Base-by-base conservation (phyloP, 2,113 vertebrate genomes). In the Sceloporus undulatus region DNA sequence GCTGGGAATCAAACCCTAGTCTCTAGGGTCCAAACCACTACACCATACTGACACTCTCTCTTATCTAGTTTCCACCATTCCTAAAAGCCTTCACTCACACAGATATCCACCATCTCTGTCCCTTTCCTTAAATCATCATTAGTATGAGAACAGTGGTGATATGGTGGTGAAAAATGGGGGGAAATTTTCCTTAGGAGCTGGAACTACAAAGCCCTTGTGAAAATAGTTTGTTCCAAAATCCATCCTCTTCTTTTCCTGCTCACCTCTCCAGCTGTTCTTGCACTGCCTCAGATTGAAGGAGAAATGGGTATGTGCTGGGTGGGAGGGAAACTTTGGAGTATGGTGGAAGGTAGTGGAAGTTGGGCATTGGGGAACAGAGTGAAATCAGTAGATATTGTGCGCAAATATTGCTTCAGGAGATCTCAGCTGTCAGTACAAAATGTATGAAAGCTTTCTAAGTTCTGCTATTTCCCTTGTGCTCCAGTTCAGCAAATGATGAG, bases 361-460 rank as follows among this genome's bases (percentile, higher is more conserved):
- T 9, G 40, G 29, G 40, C 8, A 7, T 68, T 14, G 38, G 27
- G 25, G 48, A 66, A 10, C 38, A 48, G 40, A 38, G 40, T 75
- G 38, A 14, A 34, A 18, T 59, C 34, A 10, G 21, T 38, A 23
- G 25, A 7, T 48, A 25, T 52, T 34, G 77, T 76, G 40, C 38
- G 38, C 27, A 29, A 83, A 40, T 73, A 66, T 56, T 48, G 21
- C 38, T 65, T 71, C 48, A 79, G 93, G 89, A 66, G 83, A 89
- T 82, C 90, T 86, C 74, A 85, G 40, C 80, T 40, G 81, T 84
- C 0, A 70, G 29, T 38, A 40, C 38, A 27, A 18, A 90, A 1
- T 8, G 90, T 87, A 84, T 3, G 16, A 91, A 82, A 0, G 5
- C 27, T 75, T 79, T 88, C 42, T 40, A 59, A 13, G 81, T 85